Evolutionary conservation across 1,140 invertebrate genomes (phyloP).

Genomic region (Drosophila truncata): DNA sequence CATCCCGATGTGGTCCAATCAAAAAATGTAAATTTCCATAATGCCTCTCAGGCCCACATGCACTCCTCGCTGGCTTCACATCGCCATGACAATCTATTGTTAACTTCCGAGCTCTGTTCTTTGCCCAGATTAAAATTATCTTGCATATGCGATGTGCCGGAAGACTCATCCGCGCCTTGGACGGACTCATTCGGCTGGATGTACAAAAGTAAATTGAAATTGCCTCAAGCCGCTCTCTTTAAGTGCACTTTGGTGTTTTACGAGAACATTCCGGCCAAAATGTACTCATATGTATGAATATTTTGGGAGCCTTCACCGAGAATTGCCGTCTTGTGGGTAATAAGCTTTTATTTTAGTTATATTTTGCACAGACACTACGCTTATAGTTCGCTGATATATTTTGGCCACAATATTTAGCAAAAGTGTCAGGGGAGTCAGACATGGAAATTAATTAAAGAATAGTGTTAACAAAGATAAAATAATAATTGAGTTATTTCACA

Average conservation of each 20-base stretch:
- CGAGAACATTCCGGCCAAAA: conserved; percentile 20
- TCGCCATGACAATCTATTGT: conserved; percentile 23
- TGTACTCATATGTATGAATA: conserved; percentile 22
- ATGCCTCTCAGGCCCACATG: background rate
- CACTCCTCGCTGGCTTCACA: background rate
- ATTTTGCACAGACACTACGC: conserved; percentile 3
- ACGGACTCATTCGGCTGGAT: conserved; percentile 2
- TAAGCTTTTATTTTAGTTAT: conserved; percentile 45
- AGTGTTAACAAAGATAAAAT: background rate
- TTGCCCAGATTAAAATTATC: conserved; percentile 23
- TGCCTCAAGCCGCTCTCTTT: conserved; percentile 35
- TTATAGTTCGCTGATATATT: conserved; percentile 8
- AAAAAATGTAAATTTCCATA: conserved; percentile 30
- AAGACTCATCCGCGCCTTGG: conserved; percentile 17
- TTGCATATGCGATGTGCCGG: conserved; percentile 2
- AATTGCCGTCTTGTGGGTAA: conserved; percentile 34
- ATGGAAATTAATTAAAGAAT: background rate
- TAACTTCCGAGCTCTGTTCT: conserved; percentile 1
- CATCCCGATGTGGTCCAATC: conserved; percentile 19
- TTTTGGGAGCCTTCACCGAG: background rate
- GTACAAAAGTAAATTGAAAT: conserved; percentile 42
- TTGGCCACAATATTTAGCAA: background rate
- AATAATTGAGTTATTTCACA: background rate
- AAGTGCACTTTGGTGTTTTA: conserved; percentile 54
- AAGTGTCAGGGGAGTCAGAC: background rate